These are phyloP conservation scores for Dipodomys merriami DNA, from an alignment of 2,113 vertebrate genomes.

Conservation along the genomic window DNA sequence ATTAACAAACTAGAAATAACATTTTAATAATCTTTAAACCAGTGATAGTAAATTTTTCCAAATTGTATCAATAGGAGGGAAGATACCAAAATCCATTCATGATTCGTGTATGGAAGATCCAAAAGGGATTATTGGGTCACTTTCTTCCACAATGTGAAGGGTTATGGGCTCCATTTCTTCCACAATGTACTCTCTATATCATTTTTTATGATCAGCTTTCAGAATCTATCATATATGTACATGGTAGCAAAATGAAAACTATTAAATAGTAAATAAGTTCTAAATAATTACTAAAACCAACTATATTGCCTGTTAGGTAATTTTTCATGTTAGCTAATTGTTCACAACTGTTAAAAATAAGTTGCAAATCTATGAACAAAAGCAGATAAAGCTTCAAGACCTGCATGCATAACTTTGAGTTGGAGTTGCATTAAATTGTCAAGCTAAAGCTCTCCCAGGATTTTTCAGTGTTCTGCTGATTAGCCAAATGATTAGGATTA, in stretches of 20 bases:
- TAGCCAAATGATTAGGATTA: neutral
- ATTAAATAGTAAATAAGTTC: constrained; percentile 48
- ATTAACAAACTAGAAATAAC: constrained; percentile 26
- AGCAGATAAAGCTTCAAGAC: constrained; percentile 42
- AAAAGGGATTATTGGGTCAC: too few species aligned
- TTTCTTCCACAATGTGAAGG: too few species aligned
- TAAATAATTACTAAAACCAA: constrained; percentile 43
- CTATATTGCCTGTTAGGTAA: neutral
- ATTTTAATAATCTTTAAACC: neutral
- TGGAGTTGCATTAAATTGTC: constrained; percentile 2
- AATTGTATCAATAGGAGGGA: neutral
- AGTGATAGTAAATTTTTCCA: neutral
- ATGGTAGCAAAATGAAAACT: neutral
- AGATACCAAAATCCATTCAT: neutral
- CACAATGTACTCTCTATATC: neutral
- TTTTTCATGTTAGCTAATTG: constrained; percentile 42
- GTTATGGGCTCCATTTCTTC: neutral
- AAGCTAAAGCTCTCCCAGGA: neutral
- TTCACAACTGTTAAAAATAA: neutral
- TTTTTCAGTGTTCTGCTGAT: neutral
- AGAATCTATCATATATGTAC: neutral
- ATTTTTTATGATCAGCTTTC: neutral
- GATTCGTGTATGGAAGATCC: neutral
- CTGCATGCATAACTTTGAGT: neutral
- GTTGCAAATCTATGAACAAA: neutral